A percentile compares a stretch with the other conserved stretches of the same genome.
phyloP scores from a whole-genome alignment of 2,797 vertebrate genomes.

The Glyptemys insculpta region DNA sequence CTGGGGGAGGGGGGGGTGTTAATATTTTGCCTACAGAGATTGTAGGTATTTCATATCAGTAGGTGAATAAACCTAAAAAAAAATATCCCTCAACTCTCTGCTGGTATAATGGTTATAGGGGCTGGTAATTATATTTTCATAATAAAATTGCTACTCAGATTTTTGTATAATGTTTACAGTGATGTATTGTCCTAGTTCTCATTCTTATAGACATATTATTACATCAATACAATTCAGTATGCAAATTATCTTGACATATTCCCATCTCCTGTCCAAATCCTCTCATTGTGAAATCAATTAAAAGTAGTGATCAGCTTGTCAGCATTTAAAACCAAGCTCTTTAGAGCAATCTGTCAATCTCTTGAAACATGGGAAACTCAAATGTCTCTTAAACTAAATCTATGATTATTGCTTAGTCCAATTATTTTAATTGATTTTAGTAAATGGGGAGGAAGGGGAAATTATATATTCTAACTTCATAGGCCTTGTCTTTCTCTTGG shows the following conservation, averaged over 20 bases:
- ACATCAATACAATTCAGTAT: neutral
- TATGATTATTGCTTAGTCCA: neutral
- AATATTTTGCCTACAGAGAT: accelerated
- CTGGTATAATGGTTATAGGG: neutral
- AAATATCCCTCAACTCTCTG: neutral
- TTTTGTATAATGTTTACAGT: neutral
- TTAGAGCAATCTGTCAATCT: neutral
- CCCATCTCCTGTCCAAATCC: neutral
- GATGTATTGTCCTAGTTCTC: neutral
- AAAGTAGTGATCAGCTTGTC: neutral
- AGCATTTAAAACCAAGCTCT: neutral
- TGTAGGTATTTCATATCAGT: neutral
- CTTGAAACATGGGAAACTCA: neutral
- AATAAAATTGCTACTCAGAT: neutral
- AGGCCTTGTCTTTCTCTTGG: neutral
- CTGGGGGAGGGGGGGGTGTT: no score
- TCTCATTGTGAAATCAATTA: neutral
- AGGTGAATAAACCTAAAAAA: neutral
- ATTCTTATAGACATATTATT: neutral
- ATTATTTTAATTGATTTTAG: neutral
- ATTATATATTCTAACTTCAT: neutral
- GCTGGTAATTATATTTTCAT: neutral
- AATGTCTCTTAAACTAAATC: neutral
- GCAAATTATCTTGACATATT: neutral
- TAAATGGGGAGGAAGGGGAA: neutral